Evolutionary conservation across 2,113 vertebrate species (phyloP).

Genomic region (Scatophagus argus): DNA sequence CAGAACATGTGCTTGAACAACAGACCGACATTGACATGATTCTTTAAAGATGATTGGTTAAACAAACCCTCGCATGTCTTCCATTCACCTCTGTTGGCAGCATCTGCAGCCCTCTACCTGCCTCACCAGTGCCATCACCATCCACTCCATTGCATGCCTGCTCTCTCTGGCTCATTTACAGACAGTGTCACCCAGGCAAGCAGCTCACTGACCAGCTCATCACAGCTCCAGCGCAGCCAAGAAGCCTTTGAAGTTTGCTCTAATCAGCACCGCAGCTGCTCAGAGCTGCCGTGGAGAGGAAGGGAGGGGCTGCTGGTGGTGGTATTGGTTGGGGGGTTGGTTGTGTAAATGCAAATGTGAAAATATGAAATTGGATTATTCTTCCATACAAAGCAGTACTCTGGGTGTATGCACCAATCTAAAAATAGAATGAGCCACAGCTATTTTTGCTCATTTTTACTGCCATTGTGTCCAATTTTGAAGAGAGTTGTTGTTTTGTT

Average conservation of each 20-base stretch:
- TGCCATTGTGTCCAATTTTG: background rate
- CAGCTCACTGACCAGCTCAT: constrained; percentile 47
- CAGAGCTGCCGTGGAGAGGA: constrained; percentile 21
- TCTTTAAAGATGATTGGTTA: constrained; percentile 37
- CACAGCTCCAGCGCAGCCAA: constrained; percentile 28
- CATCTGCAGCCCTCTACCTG: constrained; percentile 12
- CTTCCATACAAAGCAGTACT: constrained; percentile 48
- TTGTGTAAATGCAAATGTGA: constrained; percentile 70
- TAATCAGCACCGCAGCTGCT: constrained; percentile 67
- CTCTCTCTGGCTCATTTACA: constrained; percentile 40
- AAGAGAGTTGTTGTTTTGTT: constrained; percentile 23
- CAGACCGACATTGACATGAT: background rate
- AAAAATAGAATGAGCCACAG: constrained; percentile 51
- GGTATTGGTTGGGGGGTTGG: constrained; percentile 32
- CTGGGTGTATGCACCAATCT: constrained; percentile 36
- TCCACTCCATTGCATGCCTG: background rate
- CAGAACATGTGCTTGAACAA: background rate
- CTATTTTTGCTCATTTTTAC: constrained; percentile 27
- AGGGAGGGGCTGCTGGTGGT: background rate
- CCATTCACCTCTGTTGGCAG: background rate
- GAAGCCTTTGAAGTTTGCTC: constrained; percentile 74
- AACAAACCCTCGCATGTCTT: constrained; percentile 9
- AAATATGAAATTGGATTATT: constrained; percentile 70
- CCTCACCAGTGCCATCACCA: background rate
- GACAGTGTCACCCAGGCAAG: constrained; percentile 20